Evolutionary conservation across 2,797 vertebrate species (phyloP).

Genomic region (Phylloscopus collybita): DNA sequence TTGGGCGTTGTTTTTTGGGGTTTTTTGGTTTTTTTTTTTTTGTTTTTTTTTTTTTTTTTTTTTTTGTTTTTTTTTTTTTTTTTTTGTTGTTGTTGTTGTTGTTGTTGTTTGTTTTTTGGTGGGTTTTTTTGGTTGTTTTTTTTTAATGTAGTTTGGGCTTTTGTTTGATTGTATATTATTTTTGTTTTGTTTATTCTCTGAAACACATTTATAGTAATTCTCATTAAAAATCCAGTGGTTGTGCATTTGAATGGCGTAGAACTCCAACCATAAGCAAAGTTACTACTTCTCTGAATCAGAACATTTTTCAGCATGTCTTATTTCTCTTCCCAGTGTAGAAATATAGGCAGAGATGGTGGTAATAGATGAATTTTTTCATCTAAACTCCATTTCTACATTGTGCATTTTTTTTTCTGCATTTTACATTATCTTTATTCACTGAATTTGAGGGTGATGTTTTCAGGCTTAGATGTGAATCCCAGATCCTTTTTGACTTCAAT

Average conservation of each 20-base stretch:
- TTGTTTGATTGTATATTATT: background rate
- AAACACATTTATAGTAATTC: background rate
- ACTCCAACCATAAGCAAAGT: background rate
- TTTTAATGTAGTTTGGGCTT: background rate
- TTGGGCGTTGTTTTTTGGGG: background rate
- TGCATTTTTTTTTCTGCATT: background rate
- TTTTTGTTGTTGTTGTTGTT: no score
- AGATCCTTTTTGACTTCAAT: background rate
- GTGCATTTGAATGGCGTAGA: background rate
- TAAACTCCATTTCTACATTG: background rate
- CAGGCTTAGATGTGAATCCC: background rate
- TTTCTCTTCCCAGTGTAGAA: background rate
- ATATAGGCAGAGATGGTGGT: background rate
- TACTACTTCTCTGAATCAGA: background rate
- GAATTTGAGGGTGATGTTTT: background rate
- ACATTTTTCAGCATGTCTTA: background rate
- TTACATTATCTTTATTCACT: background rate
- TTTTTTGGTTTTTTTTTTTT: no score
- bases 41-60: background rate
- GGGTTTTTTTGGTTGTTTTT: no score
- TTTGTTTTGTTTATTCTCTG: background rate
- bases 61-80: no score
- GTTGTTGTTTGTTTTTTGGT: no score
- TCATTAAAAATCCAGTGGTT: background rate
- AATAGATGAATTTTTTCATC: background rate